A percentile compares a stretch with the other conserved stretches of the same genome.
phyloP scores from a whole-genome alignment of 2,113 vertebrate genomes.

The Uropsilus gracilis region DNA sequence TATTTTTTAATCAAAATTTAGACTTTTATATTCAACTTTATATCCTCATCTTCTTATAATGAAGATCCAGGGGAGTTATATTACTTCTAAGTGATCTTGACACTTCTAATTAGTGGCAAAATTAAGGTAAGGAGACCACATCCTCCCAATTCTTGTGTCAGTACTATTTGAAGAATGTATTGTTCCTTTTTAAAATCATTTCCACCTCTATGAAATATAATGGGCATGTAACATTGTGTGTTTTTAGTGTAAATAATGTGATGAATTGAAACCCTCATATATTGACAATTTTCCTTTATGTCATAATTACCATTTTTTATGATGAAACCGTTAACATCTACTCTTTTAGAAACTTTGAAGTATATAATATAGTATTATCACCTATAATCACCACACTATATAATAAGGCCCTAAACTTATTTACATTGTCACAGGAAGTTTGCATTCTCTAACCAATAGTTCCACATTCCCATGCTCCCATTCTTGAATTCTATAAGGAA shows the following conservation, averaged over 20 bases:
- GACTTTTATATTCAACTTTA: background rate
- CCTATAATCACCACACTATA: background rate
- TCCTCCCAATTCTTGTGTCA: background rate
- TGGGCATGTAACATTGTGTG: background rate
- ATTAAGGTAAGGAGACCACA: background rate
- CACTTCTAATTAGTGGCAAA: background rate
- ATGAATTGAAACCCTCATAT: background rate
- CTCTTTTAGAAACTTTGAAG: conserved; percentile 7
- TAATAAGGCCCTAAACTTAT: background rate
- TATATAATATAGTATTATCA: background rate
- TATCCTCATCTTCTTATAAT: too few species aligned
- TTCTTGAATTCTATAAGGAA: background rate
- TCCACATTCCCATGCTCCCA: background rate
- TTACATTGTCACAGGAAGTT: background rate
- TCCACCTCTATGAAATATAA: background rate
- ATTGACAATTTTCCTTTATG: background rate
- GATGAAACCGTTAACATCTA: background rate
- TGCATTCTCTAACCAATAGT: background rate
- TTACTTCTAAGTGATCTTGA: background rate
- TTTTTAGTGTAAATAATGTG: background rate
- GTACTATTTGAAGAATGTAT: background rate
- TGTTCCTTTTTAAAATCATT: background rate
- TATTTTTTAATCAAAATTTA: background rate
- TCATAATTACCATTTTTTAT: background rate
- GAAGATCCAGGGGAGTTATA: background rate